phyloP scores from a whole-genome alignment of 2,888 invertebrate genomes.

The Dicyrtoma fusca region DNA sequence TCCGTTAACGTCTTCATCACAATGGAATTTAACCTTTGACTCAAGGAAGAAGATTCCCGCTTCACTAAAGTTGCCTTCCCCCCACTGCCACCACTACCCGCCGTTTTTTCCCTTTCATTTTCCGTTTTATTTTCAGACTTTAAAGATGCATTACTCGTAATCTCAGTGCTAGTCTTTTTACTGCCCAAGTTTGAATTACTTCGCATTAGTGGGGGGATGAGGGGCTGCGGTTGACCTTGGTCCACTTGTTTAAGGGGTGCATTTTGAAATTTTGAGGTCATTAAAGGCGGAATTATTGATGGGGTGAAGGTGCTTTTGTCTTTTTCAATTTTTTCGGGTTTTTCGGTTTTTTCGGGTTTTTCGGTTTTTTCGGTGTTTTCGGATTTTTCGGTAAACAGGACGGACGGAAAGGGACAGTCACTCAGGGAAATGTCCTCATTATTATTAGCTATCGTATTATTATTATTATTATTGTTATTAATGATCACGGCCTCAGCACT shows the following conservation, averaged over 20 bases:
- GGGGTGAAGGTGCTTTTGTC: too few species aligned
- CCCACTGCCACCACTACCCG: neutral
- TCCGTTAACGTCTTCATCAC: constrained; percentile 88
- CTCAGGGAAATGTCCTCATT: neutral
- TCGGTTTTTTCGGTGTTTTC: neutral
- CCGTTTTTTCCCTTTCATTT: neutral
- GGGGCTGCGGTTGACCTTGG: too few species aligned
- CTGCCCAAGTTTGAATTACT: too few species aligned
- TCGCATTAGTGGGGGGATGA: too few species aligned
- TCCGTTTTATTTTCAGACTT: constrained; percentile 5
- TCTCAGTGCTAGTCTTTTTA: too few species aligned
- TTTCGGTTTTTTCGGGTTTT: neutral
- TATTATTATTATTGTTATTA: constrained; percentile 9
- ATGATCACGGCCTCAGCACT: constrained; percentile 4
- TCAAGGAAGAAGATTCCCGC: constrained; percentile 67
- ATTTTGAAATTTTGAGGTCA: too few species aligned
- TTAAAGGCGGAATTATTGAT: too few species aligned
- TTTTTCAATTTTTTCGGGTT: too few species aligned
- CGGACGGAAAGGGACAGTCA: neutral
- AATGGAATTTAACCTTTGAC: constrained; percentile 84
- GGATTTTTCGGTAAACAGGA: neutral
- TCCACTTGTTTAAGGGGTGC: too few species aligned
- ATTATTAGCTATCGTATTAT: neutral
- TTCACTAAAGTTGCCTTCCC: constrained; percentile 18
- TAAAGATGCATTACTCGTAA: neutral